Percentiles rank a stretch among this genome's conserved stretches.
Conservation (phyloP, 2,888 invertebrate genomes). For the Beris morrisii region DNA sequence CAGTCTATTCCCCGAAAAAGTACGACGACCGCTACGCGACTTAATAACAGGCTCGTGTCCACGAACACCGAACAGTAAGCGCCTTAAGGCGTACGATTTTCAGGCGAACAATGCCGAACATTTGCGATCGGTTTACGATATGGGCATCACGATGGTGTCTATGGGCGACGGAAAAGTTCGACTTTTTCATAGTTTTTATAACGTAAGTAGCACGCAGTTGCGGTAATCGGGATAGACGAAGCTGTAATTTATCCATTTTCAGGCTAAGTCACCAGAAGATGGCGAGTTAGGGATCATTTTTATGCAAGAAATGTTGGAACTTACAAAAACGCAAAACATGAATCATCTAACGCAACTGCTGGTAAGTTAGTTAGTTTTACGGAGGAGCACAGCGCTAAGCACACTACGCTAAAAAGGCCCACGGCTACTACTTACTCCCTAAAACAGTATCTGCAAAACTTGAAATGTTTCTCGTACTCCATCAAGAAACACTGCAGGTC, state of each 20-base stretch:
- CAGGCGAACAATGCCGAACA: conserved; percentile 86
- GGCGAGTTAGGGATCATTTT: conserved; percentile 92
- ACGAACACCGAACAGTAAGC: conserved; percentile 61
- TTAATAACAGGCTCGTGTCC: conserved; percentile 82
- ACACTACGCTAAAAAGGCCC: too few species aligned
- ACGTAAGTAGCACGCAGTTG: conserved; percentile 61
- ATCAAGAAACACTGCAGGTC: too few species aligned
- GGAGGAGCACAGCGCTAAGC: too few species aligned
- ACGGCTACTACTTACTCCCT: too few species aligned
- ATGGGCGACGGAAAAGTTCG: conserved; percentile 90
- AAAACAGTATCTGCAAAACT: too few species aligned
- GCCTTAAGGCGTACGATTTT: conserved; percentile 71
- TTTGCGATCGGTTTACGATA: conserved; percentile 80
- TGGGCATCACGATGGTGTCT: conserved; percentile 93
- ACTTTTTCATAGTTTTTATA: conserved; percentile 83
- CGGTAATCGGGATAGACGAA: not conserved
- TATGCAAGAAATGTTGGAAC: conserved; percentile 96
- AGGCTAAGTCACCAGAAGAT: conserved; percentile 84
- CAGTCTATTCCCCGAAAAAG: conserved; percentile 79
- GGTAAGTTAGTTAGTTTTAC: conserved; percentile 42
- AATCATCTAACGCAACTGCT: conserved; percentile 54
- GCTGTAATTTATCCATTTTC: conserved; percentile 4
- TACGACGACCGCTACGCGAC: conserved; percentile 81
- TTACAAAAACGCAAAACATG: conserved; percentile 70
- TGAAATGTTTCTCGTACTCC: too few species aligned